These are phyloP conservation scores for Nothobranchius furzeri DNA, from an alignment of 2,113 vertebrate species.

Conservation along the genomic window DNA sequence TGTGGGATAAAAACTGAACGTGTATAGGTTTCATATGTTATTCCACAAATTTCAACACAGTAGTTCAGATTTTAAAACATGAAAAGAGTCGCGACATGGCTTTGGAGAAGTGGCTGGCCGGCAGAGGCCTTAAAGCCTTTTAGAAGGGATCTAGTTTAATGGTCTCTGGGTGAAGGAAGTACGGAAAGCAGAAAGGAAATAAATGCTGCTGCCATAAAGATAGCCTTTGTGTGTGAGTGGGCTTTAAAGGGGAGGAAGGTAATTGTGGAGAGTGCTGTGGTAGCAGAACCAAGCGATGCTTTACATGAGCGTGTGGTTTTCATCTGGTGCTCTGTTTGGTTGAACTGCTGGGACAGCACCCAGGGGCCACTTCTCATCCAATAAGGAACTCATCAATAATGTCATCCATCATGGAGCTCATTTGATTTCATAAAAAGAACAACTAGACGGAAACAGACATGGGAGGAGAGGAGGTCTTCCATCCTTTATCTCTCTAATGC, in stretches of 20 bases:
- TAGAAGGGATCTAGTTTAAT: conserved; percentile 69
- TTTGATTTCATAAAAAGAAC: conserved; percentile 45
- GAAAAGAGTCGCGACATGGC: conserved; percentile 57
- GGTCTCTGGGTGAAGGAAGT: conserved; percentile 63
- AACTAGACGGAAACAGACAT: conserved; percentile 20
- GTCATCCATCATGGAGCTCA: conserved; percentile 47
- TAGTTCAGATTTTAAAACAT: conserved; percentile 61
- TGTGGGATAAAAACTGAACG: too few species aligned
- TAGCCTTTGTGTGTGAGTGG: conserved; percentile 40
- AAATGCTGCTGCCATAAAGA: conserved; percentile 66
- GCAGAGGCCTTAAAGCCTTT: conserved; percentile 69
- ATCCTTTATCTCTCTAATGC: not conserved
- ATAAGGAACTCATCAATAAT: conserved; percentile 56
- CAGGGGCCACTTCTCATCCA: conserved; percentile 49
- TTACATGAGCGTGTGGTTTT: conserved; percentile 42
- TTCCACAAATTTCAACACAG: too few species aligned
- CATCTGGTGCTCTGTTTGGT: conserved; percentile 36
- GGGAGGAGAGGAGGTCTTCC: not conserved
- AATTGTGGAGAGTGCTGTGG: conserved; percentile 61
- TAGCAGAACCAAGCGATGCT: conserved; percentile 48
- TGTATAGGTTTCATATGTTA: too few species aligned
- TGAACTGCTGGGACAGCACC: conserved; percentile 57
- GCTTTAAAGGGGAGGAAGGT: conserved; percentile 52
- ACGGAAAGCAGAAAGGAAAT: conserved; percentile 41
- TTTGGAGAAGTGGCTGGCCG: conserved; percentile 59